Evolutionary conservation across 1,140 invertebrate species (phyloP), one percentile per base, ranked within the genome.

Genomic region (Argopecten irradians): DNA sequence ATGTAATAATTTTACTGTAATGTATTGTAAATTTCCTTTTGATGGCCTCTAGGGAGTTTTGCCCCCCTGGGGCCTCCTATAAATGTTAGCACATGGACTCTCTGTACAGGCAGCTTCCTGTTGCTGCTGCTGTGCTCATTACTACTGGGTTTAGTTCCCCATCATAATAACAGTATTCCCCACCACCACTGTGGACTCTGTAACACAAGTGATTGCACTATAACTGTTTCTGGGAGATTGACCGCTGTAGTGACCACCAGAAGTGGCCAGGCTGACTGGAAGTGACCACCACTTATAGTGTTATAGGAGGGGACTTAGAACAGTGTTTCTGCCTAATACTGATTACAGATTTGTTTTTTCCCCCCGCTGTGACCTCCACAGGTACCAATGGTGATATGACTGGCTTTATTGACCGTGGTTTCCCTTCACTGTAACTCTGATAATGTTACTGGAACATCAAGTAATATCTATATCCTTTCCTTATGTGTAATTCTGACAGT

Each of bases 51-150:
- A 28, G n/a, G 11, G 55, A 16, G 1, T n/a, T 71, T 71, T n/a
- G 22, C 55, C 11, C 55, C 55, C 22, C 1, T 28, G 22, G 55
- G 55, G 22, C 55, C 55, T 71, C 55, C 28, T 71, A 71, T 71
- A 71, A 71, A 71, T 71, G 55, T 71, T 71, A 71, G 55, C 55
- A 71, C 55, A 71, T 71, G 55, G 55, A 71, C 55, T 71, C 55
- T 71, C n/a, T 28, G 55, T 71, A 71, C 55, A 71, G n/a, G 55
- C n/a, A 71, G 55, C 55, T 71, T 71, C 55, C 55, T 71, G 55
- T 71, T 71, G 55, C 55, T 22, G 55, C 55, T 71, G 55, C 55
- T 71, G 55, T 71, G 55, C 55, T 71, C 55, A 71, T 71, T 71
- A 71, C 55, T 71, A 71, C 1, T 28, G 55, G 55, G 55, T 71